phyloP scores from a whole-genome alignment of 2,113 vertebrate genomes.

The Poicephalus meyeri region DNA sequence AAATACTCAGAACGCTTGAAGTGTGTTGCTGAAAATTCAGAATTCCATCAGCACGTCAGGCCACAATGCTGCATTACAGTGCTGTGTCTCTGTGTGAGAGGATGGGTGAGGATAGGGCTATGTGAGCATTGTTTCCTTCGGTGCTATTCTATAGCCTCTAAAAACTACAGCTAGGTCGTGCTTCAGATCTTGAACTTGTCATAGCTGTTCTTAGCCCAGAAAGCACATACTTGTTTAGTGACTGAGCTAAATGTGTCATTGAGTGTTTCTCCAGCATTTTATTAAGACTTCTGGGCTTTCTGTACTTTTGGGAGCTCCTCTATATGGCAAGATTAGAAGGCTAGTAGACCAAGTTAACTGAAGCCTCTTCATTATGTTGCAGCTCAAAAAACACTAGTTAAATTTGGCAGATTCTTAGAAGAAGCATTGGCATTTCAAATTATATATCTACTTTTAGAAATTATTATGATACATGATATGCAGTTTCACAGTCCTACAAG shows the following conservation, averaged over 20 bases:
- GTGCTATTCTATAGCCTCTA: not conserved
- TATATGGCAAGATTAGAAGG: not conserved
- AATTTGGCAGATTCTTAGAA: not conserved
- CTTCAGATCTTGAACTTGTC: not conserved
- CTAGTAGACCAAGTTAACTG: not conserved
- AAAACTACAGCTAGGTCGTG: not conserved
- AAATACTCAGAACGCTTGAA: not conserved
- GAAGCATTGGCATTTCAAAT: not conserved
- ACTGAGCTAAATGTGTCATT: not conserved
- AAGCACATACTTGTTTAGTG: not conserved
- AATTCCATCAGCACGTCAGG: not conserved
- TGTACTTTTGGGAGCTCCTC: not conserved
- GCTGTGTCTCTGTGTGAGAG: accelerated
- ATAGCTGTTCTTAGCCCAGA: not conserved
- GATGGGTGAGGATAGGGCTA: not conserved
- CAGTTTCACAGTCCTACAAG: not conserved
- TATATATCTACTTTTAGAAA: not conserved
- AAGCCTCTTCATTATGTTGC: not conserved
- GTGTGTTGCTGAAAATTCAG: not conserved
- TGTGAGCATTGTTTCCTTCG: not conserved
- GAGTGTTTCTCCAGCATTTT: not conserved
- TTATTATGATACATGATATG: accelerated
- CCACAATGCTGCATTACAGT: not conserved
- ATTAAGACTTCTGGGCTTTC: not conserved
- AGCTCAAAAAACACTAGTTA: not conserved